phyloP scores from a whole-genome alignment of 1,140 invertebrate genomes.

The Heterodera schachtii region DNA sequence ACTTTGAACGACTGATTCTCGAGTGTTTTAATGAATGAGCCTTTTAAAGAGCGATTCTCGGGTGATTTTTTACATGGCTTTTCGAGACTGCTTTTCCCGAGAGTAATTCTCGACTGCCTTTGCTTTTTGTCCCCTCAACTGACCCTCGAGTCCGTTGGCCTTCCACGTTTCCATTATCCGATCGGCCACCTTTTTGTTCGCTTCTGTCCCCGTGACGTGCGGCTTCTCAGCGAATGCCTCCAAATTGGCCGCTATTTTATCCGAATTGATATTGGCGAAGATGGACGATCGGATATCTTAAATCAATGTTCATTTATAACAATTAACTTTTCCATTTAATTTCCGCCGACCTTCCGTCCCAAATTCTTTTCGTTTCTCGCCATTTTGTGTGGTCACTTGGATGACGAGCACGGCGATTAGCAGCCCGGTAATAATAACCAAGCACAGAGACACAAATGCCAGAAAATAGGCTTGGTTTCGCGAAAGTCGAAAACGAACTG shows the following conservation, averaged over 20 bases:
- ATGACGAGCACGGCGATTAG: conserved; percentile 1
- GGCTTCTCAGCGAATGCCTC: not conserved
- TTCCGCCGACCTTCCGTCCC: not conserved
- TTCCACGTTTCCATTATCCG: conserved; percentile 53
- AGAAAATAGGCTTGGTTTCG: not conserved
- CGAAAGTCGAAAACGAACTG: not conserved
- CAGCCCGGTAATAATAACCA: not conserved
- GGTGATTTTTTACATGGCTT: too few species aligned
- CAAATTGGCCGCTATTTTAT: not conserved
- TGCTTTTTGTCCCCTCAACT: not conserved
- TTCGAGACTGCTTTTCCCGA: too few species aligned
- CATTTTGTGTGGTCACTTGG: not conserved
- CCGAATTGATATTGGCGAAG: not conserved
- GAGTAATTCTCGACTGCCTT: too few species aligned
- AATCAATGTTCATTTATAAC: not conserved
- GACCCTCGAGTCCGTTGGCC: conserved; percentile 57
- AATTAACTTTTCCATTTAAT: not conserved
- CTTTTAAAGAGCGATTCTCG: too few species aligned
- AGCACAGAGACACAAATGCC: not conserved
- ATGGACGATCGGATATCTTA: conserved; percentile 1
- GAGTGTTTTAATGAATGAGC: too few species aligned
- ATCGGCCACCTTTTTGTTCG: conserved; percentile 44
- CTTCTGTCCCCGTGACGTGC: conserved; percentile 42
- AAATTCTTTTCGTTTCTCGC: not conserved
- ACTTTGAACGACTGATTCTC: too few species aligned